Base-by-base conservation (phyloP, 2,888 invertebrate genomes). In the Drosophila pseudotalamancana region DNA sequence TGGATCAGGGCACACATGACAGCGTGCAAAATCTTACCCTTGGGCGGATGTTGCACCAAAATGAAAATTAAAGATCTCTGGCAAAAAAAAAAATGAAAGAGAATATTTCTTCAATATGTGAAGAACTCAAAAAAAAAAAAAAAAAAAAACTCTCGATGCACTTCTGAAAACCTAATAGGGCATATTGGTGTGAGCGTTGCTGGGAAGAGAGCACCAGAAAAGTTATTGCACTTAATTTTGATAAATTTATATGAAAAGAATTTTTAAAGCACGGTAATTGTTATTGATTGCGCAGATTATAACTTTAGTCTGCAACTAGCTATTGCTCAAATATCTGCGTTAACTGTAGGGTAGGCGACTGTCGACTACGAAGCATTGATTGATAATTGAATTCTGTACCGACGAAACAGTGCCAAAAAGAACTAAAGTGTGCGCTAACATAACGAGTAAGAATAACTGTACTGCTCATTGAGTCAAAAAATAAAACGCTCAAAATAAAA, bases 1-100 rank as follows among this genome's bases (percentile, higher is more conserved):
- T 73, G 75, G 75, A 69, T 74, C 70, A 78, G 65, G 71, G 77
- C 81, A 61, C 70, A 83, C 81, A 80, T 85, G 83, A 77, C 80
- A 69, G 68, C 73, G 73, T 69, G 67, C 66, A 72, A 74, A 77
- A 74, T 79, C 39, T 73, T 66, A 79, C 83, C 86, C 83, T 65
- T 42, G 62, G 81, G 81, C 82, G 71, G 66, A 59, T 63, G 76
- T 60, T 57, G 63, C 55, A 62, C 29, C 32, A 48, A 50, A 49
- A 45, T 6, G 50, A 42, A 23, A 14, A n/a, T 3, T 27, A 37
- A 48, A 42, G 19, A 39, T 37, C n/a, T 42, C 19, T 46, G 54
- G 39, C 25, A 37, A 54, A 45, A 56, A 35, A 29, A 43, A 46
- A 19, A 42, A 45, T 50, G 59, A 54, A 45, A 56, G 27, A 29